Evolutionary conservation across 2,888 invertebrate species (phyloP).

Genomic region (Caenorhabditis plicata): DNA sequence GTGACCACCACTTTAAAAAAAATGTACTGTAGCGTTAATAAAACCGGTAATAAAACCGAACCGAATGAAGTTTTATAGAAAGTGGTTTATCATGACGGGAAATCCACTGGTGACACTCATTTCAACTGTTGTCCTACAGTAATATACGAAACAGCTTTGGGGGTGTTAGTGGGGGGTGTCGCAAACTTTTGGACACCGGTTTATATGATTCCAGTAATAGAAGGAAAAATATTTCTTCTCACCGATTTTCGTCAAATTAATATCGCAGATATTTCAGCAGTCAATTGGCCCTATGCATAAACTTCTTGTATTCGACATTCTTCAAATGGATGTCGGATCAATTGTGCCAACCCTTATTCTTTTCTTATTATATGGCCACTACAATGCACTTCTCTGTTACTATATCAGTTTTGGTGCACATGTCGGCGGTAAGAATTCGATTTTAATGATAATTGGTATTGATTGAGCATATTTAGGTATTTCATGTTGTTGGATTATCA

Average conservation of each 20-base stretch:
- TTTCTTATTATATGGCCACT: slow-evolving; percentile 41
- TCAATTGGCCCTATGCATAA: slow-evolving; percentile 56
- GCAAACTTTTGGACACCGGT: too few species aligned
- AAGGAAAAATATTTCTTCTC: background rate
- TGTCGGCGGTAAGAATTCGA: slow-evolving; percentile 45
- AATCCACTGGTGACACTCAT: too few species aligned
- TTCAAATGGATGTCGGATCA: slow-evolving; percentile 59
- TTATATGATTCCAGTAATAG: background rate
- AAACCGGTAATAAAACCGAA: too few species aligned
- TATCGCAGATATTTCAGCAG: slow-evolving; percentile 44
- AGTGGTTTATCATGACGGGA: background rate
- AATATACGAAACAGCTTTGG: background rate
- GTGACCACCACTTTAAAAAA: too few species aligned
- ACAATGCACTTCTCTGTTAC: slow-evolving; percentile 56
- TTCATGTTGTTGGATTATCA: slow-evolving; percentile 60
- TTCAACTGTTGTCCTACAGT: too few species aligned
- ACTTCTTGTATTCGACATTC: slow-evolving; percentile 59
- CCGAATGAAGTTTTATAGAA: too few species aligned
- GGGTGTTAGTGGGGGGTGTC: too few species aligned
- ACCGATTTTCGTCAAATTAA: background rate
- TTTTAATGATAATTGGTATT: background rate
- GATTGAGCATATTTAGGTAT: slow-evolving; percentile 35
- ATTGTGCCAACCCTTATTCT: slow-evolving; percentile 52
- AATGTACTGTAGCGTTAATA: too few species aligned
- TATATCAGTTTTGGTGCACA: slow-evolving; percentile 58